Percentiles rank a stretch among this genome's conserved stretches.
phyloP scores from a whole-genome alignment of 1,140 invertebrate species.

The Drosophila ercepeae region DNA sequence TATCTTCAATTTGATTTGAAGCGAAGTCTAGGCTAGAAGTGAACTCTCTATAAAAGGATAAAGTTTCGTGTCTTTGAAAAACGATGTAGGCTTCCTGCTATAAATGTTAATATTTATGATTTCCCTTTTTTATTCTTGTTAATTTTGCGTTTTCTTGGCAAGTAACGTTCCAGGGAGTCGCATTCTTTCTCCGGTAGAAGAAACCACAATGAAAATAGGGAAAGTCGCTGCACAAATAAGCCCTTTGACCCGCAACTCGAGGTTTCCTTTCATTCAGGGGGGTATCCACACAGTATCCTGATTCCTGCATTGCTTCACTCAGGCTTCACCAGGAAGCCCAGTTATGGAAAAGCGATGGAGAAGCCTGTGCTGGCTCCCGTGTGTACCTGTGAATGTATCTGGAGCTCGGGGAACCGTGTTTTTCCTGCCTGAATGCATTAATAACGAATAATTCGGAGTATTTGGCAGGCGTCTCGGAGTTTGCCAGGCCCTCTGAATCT shows the following conservation, averaged over 20 bases:
- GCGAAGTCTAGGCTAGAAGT: too few relatives aligned
- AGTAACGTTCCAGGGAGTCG: neutral
- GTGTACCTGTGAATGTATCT: neutral
- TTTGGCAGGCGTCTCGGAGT: conserved; percentile 49
- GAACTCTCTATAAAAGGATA: too few relatives aligned
- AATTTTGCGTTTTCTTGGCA: neutral
- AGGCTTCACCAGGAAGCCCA: neutral
- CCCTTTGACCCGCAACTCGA: neutral
- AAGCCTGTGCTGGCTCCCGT: neutral
- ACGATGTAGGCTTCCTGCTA: neutral
- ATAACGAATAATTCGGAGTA: conserved; percentile 43
- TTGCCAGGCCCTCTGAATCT: conserved; percentile 25
- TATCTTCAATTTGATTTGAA: too few relatives aligned
- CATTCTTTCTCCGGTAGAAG: neutral
- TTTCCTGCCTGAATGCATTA: conserved; percentile 35
- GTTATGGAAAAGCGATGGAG: neutral
- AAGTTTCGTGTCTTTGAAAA: neutral
- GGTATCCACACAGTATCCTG: neutral
- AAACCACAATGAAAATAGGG: conserved; percentile 1
- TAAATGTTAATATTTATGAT: too few relatives aligned
- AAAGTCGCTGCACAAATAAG: conserved; percentile 1
- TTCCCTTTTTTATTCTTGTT: neutral
- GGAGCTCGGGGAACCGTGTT: conserved; percentile 18
- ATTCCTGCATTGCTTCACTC: neutral
- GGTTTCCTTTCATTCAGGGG: neutral